Evolutionary conservation across 2,888 invertebrate genomes (phyloP).

Genomic region (Lasioglossum marginatum): DNA sequence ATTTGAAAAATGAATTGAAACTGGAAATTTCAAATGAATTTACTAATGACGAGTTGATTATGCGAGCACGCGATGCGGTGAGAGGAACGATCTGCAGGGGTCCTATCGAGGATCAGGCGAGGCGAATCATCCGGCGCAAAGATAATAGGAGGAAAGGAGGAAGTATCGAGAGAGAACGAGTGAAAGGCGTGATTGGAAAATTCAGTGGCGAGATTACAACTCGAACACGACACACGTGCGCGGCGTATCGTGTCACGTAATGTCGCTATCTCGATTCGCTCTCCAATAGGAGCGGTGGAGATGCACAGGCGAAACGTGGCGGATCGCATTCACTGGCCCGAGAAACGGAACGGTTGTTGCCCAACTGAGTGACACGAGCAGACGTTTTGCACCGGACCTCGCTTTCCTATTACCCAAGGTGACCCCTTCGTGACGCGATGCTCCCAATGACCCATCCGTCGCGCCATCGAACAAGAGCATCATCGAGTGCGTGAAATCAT

Average conservation of each 20-base stretch:
- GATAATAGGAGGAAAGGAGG: conserved; percentile 61
- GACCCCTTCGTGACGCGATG: background rate
- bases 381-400: background rate
- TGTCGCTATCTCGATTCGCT: conserved; percentile 50
- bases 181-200: conserved; percentile 68
- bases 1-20: too few relatives aligned
- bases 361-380: background rate
- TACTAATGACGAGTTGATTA: background rate
- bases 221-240: conserved; percentile 54
- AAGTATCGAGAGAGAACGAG: conserved; percentile 53
- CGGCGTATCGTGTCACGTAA: conserved; percentile 53
- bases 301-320: conserved; percentile 29
- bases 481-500: background rate
- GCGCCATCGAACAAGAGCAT: background rate
- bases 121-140: conserved; percentile 29
- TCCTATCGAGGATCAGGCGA: background rate
- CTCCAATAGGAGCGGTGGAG: conserved; percentile 23
- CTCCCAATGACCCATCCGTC: background rate
- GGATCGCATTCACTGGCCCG: conserved; percentile 11
- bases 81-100: background rate
- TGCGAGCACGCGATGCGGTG: background rate
- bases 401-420: background rate
- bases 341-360: conserved; percentile 11
- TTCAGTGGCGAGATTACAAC: conserved; percentile 58
- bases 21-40: too few relatives aligned